phyloP scores from a whole-genome alignment of 2,797 vertebrate genomes.

The Trichosurus vulpecula region DNA sequence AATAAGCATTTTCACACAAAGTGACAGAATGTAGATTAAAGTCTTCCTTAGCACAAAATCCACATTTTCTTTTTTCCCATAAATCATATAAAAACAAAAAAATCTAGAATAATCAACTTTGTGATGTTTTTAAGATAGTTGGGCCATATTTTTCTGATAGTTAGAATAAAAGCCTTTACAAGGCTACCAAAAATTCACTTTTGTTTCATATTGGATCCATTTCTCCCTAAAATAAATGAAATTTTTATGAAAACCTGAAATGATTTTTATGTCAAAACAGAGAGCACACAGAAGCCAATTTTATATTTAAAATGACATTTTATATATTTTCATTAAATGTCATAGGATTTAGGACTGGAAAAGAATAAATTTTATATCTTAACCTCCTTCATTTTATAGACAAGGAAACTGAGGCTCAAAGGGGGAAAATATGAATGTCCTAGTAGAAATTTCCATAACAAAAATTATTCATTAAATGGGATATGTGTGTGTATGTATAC shows the following conservation, averaged over 20 bases:
- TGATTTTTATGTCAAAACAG: neutral
- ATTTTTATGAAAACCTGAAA: neutral
- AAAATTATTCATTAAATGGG: neutral
- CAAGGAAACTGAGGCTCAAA: neutral
- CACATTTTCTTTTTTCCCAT: conserved; percentile 32
- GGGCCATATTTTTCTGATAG: neutral
- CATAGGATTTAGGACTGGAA: neutral
- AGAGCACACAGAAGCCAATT: neutral
- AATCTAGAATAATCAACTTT: neutral
- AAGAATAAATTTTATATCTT: neutral
- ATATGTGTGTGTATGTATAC: neutral
- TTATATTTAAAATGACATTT: neutral
- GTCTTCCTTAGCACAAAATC: conserved; percentile 46
- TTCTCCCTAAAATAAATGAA: neutral
- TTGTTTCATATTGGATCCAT: neutral
- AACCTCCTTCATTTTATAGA: neutral
- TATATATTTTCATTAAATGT: neutral
- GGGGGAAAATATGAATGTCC: neutral
- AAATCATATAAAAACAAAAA: conserved; percentile 4
- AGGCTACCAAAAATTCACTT: neutral
- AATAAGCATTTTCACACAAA: conserved; percentile 67
- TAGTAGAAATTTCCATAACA: neutral
- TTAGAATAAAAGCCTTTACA: neutral
- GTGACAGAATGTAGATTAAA: conserved; percentile 3
- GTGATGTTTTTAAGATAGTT: neutral